Evolutionary conservation across 2,888 invertebrate genomes (phyloP).

Genomic region (Meganola albula): DNA sequence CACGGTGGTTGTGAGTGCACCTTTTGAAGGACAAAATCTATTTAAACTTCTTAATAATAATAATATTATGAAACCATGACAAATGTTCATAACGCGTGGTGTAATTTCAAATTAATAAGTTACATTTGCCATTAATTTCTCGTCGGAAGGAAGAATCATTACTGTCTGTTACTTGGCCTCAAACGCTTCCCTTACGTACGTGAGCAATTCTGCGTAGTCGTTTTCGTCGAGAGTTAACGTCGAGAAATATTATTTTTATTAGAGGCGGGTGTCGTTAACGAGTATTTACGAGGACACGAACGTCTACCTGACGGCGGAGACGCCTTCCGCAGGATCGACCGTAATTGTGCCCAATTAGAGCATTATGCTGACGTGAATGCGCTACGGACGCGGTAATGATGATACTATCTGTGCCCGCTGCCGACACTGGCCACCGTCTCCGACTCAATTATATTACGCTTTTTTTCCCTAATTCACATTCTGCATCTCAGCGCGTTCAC

Average conservation of each 20-base stretch:
- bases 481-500: slow-evolving; percentile 53
- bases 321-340: slow-evolving; percentile 63
- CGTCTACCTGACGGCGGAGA: slow-evolving; percentile 69
- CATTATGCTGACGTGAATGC: slow-evolving; percentile 76
- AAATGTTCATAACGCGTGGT: too few relatives aligned
- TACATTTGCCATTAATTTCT: slow-evolving; percentile 42
- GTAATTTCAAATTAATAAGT: slow-evolving; percentile 42
- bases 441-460: slow-evolving; percentile 52
- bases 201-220: slow-evolving; percentile 56
- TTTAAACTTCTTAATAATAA: too few relatives aligned
- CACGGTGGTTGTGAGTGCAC: too few relatives aligned
- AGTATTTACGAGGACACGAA: slow-evolving; percentile 72
- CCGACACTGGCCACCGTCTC: slow-evolving; percentile 31
- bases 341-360: slow-evolving; percentile 77
- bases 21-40: too few relatives aligned
- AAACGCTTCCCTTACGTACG: slow-evolving; percentile 59
- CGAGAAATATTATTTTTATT: slow-evolving; percentile 71
- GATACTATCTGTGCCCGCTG: slow-evolving; percentile 62
- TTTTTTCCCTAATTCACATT: slow-evolving; percentile 64
- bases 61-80: slow-evolving; percentile 21
- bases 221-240: slow-evolving; percentile 58
- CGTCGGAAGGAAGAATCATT: slow-evolving; percentile 49
- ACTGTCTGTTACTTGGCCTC: slow-evolving; percentile 55
- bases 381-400: slow-evolving; percentile 69
- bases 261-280: slow-evolving; percentile 65